Evolutionary conservation across 2,113 vertebrate species (phyloP).

Genomic region (Orycteropus afer): DNA sequence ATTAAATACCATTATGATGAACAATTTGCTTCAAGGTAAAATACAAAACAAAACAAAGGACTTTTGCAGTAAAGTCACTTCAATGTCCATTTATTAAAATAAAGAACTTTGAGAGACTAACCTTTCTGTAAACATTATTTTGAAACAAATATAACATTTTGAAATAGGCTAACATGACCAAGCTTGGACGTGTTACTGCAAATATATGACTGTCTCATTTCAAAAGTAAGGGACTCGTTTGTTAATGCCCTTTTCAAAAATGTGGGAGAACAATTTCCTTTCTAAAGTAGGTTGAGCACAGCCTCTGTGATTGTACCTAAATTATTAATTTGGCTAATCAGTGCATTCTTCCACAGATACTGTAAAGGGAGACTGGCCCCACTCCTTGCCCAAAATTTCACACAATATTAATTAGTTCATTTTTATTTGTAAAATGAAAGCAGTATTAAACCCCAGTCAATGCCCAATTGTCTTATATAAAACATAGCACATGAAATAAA

Average conservation of each 20-base stretch:
- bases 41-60: background rate
- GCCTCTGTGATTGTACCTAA: background rate
- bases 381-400: background rate
- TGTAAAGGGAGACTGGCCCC: background rate
- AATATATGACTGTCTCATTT: background rate
- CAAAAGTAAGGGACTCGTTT: background rate
- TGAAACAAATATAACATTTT: background rate
- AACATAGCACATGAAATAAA: background rate
- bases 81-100: background rate
- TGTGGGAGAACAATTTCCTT: background rate
- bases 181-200: background rate
- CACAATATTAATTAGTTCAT: background rate
- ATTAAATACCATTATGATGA: background rate
- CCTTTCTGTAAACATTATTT: background rate
- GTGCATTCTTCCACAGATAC: background rate
- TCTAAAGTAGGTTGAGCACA: background rate
- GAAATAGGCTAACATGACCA: background rate
- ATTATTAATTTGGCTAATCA: conserved; percentile 61
- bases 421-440: conserved; percentile 15
- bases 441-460: background rate
- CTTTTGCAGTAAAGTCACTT: background rate
- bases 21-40: conserved; percentile 18
- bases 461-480: background rate
- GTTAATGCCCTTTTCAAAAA: background rate
- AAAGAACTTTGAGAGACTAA: background rate